These are phyloP conservation scores for Pseudorhombus dupliciocellatus DNA, from an alignment of 2,113 vertebrate genomes.

Conservation along the genomic window DNA sequence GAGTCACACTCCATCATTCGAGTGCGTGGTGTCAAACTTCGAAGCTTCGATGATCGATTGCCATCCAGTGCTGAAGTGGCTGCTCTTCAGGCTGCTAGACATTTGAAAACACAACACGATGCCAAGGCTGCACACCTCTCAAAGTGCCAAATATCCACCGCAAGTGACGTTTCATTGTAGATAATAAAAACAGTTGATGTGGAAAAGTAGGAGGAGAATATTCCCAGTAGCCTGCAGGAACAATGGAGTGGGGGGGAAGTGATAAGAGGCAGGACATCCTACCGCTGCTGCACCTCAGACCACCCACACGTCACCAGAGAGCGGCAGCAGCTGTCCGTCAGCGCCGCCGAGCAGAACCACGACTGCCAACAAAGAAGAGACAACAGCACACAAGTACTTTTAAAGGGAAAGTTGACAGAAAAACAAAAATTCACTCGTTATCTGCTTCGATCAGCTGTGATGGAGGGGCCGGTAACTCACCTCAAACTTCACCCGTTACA, in stretches of 20 bases:
- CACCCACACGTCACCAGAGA: constrained; percentile 29
- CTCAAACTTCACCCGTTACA: too few species aligned
- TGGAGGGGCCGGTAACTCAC: too few species aligned
- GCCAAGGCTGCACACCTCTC: constrained; percentile 31
- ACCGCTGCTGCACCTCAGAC: constrained; percentile 15
- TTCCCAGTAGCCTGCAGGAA: constrained; percentile 34
- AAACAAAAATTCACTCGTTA: too few species aligned
- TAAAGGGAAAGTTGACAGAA: too few species aligned
- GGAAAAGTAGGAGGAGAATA: constrained; percentile 42
- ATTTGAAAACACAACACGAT: neutral
- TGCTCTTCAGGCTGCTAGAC: neutral
- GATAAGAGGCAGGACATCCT: constrained; percentile 76
- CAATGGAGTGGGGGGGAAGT: constrained; percentile 71
- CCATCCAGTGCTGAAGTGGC: neutral
- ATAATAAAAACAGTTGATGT: constrained; percentile 50
- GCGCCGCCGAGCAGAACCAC: neutral
- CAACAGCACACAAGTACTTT: neutral
- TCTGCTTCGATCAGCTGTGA: too few species aligned
- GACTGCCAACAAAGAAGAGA: too few species aligned
- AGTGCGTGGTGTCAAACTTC: too few species aligned
- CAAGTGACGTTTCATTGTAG: constrained; percentile 39
- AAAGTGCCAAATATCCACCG: neutral
- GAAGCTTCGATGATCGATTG: too few species aligned
- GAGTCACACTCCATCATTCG: too few species aligned
- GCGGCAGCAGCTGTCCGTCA: constrained; percentile 34